Evolutionary conservation across 1,140 invertebrate species (phyloP), one percentile per base, ranked within the genome.

Genomic region (Nephotettix cincticeps): DNA sequence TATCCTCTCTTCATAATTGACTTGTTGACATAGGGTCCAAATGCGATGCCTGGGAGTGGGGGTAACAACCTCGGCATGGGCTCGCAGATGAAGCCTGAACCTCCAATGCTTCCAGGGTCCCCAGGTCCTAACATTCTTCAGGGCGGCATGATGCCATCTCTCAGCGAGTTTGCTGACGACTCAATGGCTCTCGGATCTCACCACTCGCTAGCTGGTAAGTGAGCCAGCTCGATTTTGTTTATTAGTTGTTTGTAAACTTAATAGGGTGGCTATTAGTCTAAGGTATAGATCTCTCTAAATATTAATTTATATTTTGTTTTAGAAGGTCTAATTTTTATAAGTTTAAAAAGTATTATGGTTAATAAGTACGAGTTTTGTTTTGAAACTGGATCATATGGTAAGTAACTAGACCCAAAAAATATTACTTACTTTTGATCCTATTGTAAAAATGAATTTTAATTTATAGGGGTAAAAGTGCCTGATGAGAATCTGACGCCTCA

Each of bases 401-500:
- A n/a, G n/a, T n/a, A n/a, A n/a, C n/a, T n/a, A n/a, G n/a, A n/a
- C n/a, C n/a, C n/a, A n/a, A n/a, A n/a, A n/a, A n/a, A n/a, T n/a
- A n/a, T n/a, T n/a, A n/a, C n/a, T n/a, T n/a, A n/a, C n/a, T n/a
- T n/a, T n/a, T n/a, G n/a, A n/a, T n/a, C n/a, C n/a, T n/a, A n/a
- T n/a, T n/a, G n/a, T n/a, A n/a, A n/a, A n/a, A n/a, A n/a, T n/a
- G n/a, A n/a, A n/a, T n/a, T n/a, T n/a, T n/a, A n/a, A n/a, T 0
- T 56, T 63, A 30, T 68, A 78, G 91, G 91, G 77, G 92, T 94
- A 13, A 95, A 96, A 87, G 91, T 96, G 76, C 95, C 95, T 71
- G 95, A 98, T 84, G 96, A 98, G 84, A 96, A 98, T 82, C 84
- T 98, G 73, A 99, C 96, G 67, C 95, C 96, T 27, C 94, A 98